Evolutionary conservation across 2,113 vertebrate genomes (phyloP), one percentile per base, ranked within the genome.

Genomic region (Oceanodroma tethys): DNA sequence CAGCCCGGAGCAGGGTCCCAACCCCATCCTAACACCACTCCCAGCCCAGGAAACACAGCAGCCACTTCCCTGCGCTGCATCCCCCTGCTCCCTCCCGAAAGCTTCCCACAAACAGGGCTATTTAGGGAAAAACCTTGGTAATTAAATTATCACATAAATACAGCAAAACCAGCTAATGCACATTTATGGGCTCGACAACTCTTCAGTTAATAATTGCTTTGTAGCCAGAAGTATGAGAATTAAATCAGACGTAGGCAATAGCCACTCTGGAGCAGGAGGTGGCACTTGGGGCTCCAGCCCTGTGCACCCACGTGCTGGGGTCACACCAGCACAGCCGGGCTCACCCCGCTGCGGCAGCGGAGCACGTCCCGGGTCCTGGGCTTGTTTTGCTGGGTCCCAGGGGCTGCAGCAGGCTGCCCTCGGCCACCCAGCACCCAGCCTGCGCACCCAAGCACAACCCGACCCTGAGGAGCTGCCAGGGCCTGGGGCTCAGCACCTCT

Each of bases 141-240:
- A 42, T 21, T 52, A 13, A 47, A 42, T 16, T 19, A 25, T 15
- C 20, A 4, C 12, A 15, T 23, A 45, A 74, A 80, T 20, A 48
- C n/a, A 60, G 36, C 32, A 67, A 62, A 79, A 67, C 3, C 58
- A 60, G 30, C 45, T 5, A 53, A 30, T 5, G 17, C 22, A 36
- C 19, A 3, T 34, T 53, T 30, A 38, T 11, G 5, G 45, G 10
- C 32, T 48, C 22, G 32, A 25, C 1, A 0, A 7, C 17, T 48
- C 76, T 22, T 55, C 3, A 17, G n/a, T 30, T 30, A 38, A 32
- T 16, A 25, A n/a, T 5, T 48, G 40, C 40, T 68, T 63, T 53
- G 23, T 38, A 43, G 27, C n/a, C 40, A 62, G 53, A 87, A 72
- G 47, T 1, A 10, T 3, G 2, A 71, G 75, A 75, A 75, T 25